Evolutionary conservation across 2,888 invertebrate species (phyloP).

Genomic region (Metalampra italica): DNA sequence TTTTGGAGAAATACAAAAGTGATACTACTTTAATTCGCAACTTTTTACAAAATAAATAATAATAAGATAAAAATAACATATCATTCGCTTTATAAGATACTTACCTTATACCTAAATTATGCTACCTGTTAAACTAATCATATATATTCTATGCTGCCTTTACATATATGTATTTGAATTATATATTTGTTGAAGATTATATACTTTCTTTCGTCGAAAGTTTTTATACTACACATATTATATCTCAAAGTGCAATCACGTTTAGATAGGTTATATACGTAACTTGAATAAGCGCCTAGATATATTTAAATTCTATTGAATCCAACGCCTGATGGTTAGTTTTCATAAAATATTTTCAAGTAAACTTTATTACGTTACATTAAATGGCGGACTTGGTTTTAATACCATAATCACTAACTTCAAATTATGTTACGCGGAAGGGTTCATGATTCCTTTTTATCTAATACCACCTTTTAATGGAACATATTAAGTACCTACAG

Average conservation of each 20-base stretch:
- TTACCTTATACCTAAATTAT: constrained; percentile 42
- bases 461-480: too few relatives aligned
- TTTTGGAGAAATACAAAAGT: constrained; percentile 40
- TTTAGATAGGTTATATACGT: neutral
- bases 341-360: too few relatives aligned
- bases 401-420: too few relatives aligned
- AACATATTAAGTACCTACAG: too few relatives aligned
- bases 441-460: too few relatives aligned
- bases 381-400: too few relatives aligned
- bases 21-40: constrained; percentile 55
- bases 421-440: too few relatives aligned
- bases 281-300: neutral
- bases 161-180: constrained; percentile 20
- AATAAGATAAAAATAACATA: constrained; percentile 69
- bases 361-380: too few relatives aligned
- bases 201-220: constrained; percentile 6
- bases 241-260: constrained; percentile 1
- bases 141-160: constrained; percentile 51
- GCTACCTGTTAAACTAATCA: constrained; percentile 40
- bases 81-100: constrained; percentile 76
- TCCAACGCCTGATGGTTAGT: too few relatives aligned
- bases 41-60: constrained; percentile 43
- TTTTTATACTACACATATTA: constrained; percentile 1
- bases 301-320: constrained; percentile 3
- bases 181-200: constrained; percentile 6